phyloP scores from a whole-genome alignment of 2,888 invertebrate species.

The Uloborus plumipes region DNA sequence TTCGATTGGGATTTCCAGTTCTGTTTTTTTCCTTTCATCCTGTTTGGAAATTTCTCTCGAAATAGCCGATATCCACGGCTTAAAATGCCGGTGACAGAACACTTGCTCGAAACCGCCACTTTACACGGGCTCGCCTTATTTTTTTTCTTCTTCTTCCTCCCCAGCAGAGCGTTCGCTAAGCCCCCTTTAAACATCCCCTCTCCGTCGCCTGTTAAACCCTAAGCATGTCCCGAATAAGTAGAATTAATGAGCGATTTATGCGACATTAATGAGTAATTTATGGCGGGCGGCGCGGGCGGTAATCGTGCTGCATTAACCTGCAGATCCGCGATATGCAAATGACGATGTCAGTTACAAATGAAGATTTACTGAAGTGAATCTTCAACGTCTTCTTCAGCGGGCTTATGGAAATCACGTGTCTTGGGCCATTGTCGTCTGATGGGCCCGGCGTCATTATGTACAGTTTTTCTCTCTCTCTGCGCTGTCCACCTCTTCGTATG shows the following conservation, averaged over 20 bases:
- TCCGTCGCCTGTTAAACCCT: slow-evolving; percentile 9
- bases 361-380: slow-evolving; percentile 52
- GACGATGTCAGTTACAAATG: slow-evolving; percentile 64
- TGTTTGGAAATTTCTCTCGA: no score
- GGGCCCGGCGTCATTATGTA: no score
- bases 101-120: background rate
- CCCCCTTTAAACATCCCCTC: slow-evolving; percentile 11
- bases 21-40: no score
- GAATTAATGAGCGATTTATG: slow-evolving; percentile 64
- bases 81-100: background rate
- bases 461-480: no score
- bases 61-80: no score
- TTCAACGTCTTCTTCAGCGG: slow-evolving; percentile 23
- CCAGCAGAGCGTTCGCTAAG: no score
- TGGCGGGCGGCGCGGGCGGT: slow-evolving; percentile 56
- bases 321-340: slow-evolving; percentile 63
- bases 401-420: slow-evolving; percentile 34
- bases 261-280: slow-evolving; percentile 65
- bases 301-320: slow-evolving; percentile 62
- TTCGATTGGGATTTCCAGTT: no score
- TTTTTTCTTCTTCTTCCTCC: background rate
- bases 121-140: background rate
- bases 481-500: no score
- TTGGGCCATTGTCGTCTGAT: no score
- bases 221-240: slow-evolving; percentile 50